Percentiles rank a stretch among this genome's conserved stretches.
Evolutionary conservation across 1,140 invertebrate species (phyloP).

Genomic region (Drosophila bipectinata): DNA sequence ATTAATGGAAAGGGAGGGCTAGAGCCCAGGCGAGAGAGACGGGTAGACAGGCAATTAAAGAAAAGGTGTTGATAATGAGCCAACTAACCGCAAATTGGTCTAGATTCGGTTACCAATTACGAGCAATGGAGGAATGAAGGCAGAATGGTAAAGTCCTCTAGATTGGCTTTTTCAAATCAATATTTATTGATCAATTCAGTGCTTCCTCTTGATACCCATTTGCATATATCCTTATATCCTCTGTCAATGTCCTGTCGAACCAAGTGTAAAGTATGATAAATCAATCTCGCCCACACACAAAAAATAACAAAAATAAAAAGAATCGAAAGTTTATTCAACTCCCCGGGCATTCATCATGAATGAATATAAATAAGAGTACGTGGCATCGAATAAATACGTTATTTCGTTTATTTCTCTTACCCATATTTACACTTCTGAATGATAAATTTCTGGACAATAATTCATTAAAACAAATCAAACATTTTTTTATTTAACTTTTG

Average conservation of each 20-base stretch:
- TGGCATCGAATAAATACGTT: constrained; percentile 17
- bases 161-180: constrained; percentile 35
- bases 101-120: constrained; percentile 43
- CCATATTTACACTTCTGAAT: constrained; percentile 14
- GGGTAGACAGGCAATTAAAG: constrained; percentile 26
- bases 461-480: constrained; percentile 14
- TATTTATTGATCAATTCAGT: constrained; percentile 6
- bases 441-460: constrained; percentile 35
- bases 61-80: constrained; percentile 50
- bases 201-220: constrained; percentile 14
- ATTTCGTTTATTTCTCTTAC: neutral
- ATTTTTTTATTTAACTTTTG: constrained; percentile 7
- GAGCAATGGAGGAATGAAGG: constrained; percentile 13
- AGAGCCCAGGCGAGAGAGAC: neutral
- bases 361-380: neutral
- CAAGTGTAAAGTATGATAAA: constrained; percentile 33
- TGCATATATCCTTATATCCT: constrained; percentile 33
- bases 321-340: constrained; percentile 51
- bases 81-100: constrained; percentile 45
- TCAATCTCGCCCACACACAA: constrained; percentile 14
- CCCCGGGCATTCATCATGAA: constrained; percentile 17
- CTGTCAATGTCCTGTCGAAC: constrained; percentile 14
- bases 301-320: too few species aligned
- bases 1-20: constrained; percentile 11
- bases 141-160: neutral